Evolutionary conservation across 1,140 invertebrate species (phyloP).

Genomic region (Ostrea denselamellosa): DNA sequence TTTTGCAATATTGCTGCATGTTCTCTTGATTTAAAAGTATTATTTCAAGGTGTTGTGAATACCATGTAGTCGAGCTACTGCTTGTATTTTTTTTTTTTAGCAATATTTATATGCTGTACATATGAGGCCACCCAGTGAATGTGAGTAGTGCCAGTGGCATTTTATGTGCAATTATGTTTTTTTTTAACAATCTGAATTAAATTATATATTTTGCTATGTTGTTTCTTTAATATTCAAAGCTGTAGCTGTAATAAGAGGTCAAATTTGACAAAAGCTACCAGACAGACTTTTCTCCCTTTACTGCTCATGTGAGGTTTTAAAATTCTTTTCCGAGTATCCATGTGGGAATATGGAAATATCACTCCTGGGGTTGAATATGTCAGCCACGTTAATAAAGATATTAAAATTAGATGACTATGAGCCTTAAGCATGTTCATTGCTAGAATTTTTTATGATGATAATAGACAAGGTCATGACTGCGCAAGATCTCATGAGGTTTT

Average conservation of each 20-base stretch:
- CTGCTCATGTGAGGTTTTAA: not conserved
- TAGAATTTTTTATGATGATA: no score
- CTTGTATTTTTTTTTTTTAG: not conserved
- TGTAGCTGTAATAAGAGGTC: not conserved
- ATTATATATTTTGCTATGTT: conserved; percentile 26
- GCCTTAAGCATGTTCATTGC: no score
- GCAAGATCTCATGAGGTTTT: no score
- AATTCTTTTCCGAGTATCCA: no score
- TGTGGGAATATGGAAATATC: no score
- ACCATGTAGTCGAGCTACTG: not conserved
- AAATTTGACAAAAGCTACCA: no score
- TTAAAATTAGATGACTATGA: no score
- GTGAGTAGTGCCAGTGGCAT: conserved; percentile 1
- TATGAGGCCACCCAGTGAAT: not conserved
- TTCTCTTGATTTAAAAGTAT: not conserved
- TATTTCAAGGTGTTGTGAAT: not conserved
- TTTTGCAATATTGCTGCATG: conserved; percentile 2
- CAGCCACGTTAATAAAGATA: no score
- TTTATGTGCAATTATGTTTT: conserved; percentile 7
- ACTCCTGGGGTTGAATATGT: no score
- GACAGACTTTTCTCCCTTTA: not conserved
- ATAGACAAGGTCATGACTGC: no score
- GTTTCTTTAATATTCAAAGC: not conserved
- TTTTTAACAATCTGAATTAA: not conserved
- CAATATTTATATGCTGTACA: conserved; percentile 20